phyloP scores from a whole-genome alignment of 2,888 invertebrate genomes.

The Deilephila porcellus region DNA sequence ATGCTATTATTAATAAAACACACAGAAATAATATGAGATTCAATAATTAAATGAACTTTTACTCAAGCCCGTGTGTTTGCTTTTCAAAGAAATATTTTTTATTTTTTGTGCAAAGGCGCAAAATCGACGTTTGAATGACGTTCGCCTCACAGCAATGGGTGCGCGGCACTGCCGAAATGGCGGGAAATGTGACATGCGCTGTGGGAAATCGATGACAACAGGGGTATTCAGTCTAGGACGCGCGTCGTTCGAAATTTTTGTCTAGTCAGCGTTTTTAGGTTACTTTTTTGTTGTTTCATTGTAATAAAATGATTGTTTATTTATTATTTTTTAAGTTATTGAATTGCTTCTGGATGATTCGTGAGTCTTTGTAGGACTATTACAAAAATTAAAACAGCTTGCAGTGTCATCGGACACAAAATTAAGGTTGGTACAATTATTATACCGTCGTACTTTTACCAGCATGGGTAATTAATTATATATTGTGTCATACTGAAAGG shows the following conservation, averaged over 20 bases:
- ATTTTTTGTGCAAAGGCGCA: slow-evolving; percentile 8
- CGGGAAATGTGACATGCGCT: slow-evolving; percentile 74
- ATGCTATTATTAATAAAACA: background rate
- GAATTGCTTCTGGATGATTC: slow-evolving; percentile 17
- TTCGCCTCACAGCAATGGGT: slow-evolving; percentile 7
- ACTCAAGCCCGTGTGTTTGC: slow-evolving; percentile 9
- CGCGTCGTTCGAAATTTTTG: slow-evolving; percentile 36
- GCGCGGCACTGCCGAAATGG: slow-evolving; percentile 33
- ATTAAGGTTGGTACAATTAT: no score
- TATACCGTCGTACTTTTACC: no score
- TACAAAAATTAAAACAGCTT: no score
- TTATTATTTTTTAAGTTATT: slow-evolving; percentile 5
- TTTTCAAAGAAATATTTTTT: background rate
- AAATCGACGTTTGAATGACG: background rate
- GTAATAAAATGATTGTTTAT: background rate
- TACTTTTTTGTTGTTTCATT: slow-evolving; percentile 13
- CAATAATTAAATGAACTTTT: background rate
- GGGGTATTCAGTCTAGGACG: slow-evolving; percentile 33
- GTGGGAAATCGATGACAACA: slow-evolving; percentile 76
- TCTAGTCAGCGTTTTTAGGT: slow-evolving; percentile 43
- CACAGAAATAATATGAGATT: background rate
- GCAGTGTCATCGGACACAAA: no score
- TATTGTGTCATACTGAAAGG: no score
- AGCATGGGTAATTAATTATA: no score
- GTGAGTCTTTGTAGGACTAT: background rate